Base-by-base conservation (phyloP, 2,888 invertebrate genomes). In the Sarcophaga carnaria region DNA sequence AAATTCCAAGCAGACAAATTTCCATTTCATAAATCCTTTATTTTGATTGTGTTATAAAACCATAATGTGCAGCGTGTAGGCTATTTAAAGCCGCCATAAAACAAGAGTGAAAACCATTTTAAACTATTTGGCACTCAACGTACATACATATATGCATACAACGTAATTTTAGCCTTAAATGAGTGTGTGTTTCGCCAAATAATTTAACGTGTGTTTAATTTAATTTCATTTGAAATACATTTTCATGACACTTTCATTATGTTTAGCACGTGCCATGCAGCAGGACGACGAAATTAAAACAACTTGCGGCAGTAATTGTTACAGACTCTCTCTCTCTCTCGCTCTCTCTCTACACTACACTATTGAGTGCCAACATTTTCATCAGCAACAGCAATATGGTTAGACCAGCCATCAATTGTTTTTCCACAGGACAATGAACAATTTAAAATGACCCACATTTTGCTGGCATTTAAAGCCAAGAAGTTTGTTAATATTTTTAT, bases 151-250 rank as follows among this genome's bases (percentile, higher is more conserved):
- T n/a, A 47, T 75, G 45, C 72, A 74, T 45, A 37, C 60, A n/a
- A 77, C 60, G 64, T 37, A 76, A 74, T 76, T 83, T 80, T 63
- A 72, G 63, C 74, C 67, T 81, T 62, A 88, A 83, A 76, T 81
- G 5, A 14, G 14, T 54, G 81, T 84, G 66, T 69, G 84, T 86
- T 84, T 80, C 62, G 82, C 82, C 86, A 86, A 86, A 82, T 88
- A 74, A 85, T 86, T 88, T 86, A 82, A 77, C 84, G 77, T 37
- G 37, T 37, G 37, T 82, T 88, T 86, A 86, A 88, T 88, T 86
- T 80, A 76, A 82, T 82, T 84, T 86, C 60, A 5, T 25, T 22
- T 60, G 64, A 72, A 67, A 67, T 45, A 64, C 14, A 64, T 27
- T 64, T 37, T 8, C 45, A 45, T 67, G 37, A 37, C 45, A 67